Evolutionary conservation across 1,140 invertebrate species (phyloP), one percentile per base, ranked within the genome.

Genomic region (Zaprionus davidi): DNA sequence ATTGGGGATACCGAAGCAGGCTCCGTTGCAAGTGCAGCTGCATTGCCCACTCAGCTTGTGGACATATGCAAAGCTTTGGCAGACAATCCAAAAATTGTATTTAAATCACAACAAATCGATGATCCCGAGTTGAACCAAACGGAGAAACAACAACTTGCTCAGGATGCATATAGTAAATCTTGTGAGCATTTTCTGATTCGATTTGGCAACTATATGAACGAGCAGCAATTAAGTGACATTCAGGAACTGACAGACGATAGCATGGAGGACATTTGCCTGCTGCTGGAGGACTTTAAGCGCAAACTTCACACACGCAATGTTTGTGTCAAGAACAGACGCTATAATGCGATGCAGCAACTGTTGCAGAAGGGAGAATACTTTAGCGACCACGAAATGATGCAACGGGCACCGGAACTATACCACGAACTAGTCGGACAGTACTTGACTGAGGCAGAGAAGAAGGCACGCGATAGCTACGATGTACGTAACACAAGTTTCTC

Each of bases 341-440:
- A 95, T 92, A 94, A 96, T 90, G 98, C 97, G 11, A 93, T 99
- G 85, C 95, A 97, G 78, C 94, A 95, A 81, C 92, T 99, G 46
- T 93, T 97, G 46, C 94, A 96, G 68, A 94, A 96, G 44, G 95
- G 96, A 38, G 91, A 92, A 60, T 99, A 99, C 93, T 99, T 99
- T 82, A 97, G 96, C 92, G 97, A 98, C 91, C 95, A 95, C 69
- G 97, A 98, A 94, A 99, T 99, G 98, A 97, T 97, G 95, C 96
- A 95, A 78, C 93, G 98, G 76, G 97, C 98, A 93, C 98, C 98
- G 1, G 94, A 97, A 60, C 92, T 99, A 0, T 99, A 97, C 93
- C 97, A 99, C 62, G 96, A 98, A 82, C 93, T 99, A 64, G 93
- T 99, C 63, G 98, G 97, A 0, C 96, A 96, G 85, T 98, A 97